Base-by-base conservation (phyloP, 2,113 vertebrate species). In the Drymodes brunneopygia region DNA sequence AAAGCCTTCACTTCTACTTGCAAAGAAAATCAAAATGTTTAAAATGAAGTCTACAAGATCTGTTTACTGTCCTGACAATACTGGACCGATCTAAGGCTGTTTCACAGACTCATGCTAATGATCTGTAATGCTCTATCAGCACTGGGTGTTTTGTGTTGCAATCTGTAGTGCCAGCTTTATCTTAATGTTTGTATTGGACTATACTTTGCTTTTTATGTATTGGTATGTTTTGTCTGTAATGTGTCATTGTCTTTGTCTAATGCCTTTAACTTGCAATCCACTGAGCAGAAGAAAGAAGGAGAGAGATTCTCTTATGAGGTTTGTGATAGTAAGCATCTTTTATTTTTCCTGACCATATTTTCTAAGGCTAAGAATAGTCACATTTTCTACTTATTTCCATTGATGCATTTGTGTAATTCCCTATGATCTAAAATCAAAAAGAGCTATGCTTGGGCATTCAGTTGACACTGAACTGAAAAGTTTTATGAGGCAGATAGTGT, bases 281-380 rank as follows among this genome's bases (percentile, higher is more conserved):
- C 97, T 98, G 98, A 98, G 96, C 98, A 99, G 98, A 99, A 99
- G 99, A 99, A 99, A 98, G 99, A 99, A 98, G 99, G 98, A 98
- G 98, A 98, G 98, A 99, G 99, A 98, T 99, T 99, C 98, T 99
- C 98, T 98, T 99, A 99, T 98, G 99, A 99, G 99, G 99, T 99
- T 99, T 99, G 99, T 99, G 94, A 97, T 97, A 96, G 96, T 95
- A 95, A 96, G 96, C 97, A 94, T 94, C 96, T 91, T 88, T 88
- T 78, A 88, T 87, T 94, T 84, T 86, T 83, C 89, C 96, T 92
- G 96, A 94, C 90, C 91, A 24, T 71, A 71, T 80, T 93, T 78
- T 78, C 64, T 64, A 58, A 89, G 75, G 65, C 45, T 73, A 56
- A 94, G 31, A 93, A 20, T 25, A 87, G 73, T 73, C 58, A 86